Conservation (phyloP, 2,797 vertebrate genomes). For the Phaenicophaeus curvirostris region DNA sequence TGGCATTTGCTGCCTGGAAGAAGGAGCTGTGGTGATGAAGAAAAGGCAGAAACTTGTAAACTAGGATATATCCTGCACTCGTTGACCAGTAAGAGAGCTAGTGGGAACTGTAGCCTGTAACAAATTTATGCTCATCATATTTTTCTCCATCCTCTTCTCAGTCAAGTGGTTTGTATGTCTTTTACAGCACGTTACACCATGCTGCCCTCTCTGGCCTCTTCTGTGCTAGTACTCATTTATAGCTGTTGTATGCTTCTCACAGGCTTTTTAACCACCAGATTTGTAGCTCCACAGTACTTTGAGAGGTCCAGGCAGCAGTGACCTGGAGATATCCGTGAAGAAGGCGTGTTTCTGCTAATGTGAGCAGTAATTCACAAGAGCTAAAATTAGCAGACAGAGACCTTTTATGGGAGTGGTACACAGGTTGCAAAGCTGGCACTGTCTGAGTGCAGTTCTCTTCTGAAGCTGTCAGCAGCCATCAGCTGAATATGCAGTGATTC, state of each 20-base stretch:
- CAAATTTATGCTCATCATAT: background rate
- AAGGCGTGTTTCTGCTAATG: background rate
- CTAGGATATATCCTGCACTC: background rate
- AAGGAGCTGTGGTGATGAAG: background rate
- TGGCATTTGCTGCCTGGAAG: background rate
- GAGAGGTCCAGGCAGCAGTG: background rate
- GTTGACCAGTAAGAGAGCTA: background rate
- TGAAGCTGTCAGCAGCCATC: conserved; percentile 13
- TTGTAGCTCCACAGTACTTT: background rate
- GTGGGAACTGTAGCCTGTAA: background rate
- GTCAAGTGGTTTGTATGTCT: background rate
- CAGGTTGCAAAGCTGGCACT: conserved; percentile 15
- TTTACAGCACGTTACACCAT: rapidly evolving
- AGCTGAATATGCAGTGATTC: background rate
- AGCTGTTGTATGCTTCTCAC: rapidly evolving
- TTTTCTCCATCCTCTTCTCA: background rate
- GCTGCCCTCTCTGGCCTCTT: background rate
- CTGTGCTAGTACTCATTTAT: background rate
- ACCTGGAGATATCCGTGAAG: background rate
- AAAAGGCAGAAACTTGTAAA: background rate
- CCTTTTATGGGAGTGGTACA: background rate
- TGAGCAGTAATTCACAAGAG: conserved; percentile 11
- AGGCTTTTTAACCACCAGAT: background rate
- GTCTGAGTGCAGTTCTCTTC: background rate
- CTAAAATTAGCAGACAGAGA: conserved; percentile 52